Conservation (phyloP, 2,888 invertebrate species). For the Elgonia sp. region DNA sequence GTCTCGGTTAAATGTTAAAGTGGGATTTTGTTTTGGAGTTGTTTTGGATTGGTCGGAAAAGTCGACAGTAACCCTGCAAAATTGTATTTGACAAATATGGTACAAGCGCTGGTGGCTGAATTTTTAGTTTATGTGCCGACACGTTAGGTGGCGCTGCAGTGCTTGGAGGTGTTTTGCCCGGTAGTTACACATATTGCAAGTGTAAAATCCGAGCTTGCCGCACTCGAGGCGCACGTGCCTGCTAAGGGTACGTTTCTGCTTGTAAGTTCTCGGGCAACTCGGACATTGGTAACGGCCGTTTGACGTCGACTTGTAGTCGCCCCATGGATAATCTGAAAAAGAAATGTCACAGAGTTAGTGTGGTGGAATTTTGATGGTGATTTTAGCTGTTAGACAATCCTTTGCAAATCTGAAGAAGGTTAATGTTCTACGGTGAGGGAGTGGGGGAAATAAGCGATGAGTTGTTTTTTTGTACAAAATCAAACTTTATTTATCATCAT, state of each 20-base stretch:
- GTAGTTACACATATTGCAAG: slow-evolving; percentile 61
- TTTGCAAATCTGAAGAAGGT: background rate
- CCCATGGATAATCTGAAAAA: slow-evolving; percentile 59
- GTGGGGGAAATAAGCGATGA: background rate
- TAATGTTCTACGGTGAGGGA: background rate
- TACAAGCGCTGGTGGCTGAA: slow-evolving; percentile 8
- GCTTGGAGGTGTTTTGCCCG: slow-evolving; percentile 71
- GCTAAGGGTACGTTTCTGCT: slow-evolving; percentile 58
- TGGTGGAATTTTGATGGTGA: background rate
- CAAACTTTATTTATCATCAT: background rate
- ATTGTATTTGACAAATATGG: slow-evolving; percentile 49
- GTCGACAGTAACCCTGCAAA: slow-evolving; percentile 47
- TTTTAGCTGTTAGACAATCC: background rate
- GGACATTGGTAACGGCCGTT: slow-evolving; percentile 55
- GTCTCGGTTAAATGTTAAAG: background rate
- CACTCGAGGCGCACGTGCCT: slow-evolving; percentile 71
- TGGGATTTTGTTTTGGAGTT: slow-evolving; percentile 28
- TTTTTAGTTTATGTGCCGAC: slow-evolving; percentile 49
- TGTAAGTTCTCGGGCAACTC: slow-evolving; percentile 61
- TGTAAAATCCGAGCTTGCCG: slow-evolving; percentile 64
- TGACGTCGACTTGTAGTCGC: background rate
- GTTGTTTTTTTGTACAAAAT: background rate
- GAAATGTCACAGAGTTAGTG: slow-evolving; percentile 31
- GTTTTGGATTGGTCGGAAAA: slow-evolving; percentile 52
- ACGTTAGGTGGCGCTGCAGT: slow-evolving; percentile 60